Percentiles rank a stretch among this genome's conserved stretches.
Evolutionary conservation across 2,888 invertebrate genomes (phyloP).

Genomic region (Cryptus viduatorius): DNA sequence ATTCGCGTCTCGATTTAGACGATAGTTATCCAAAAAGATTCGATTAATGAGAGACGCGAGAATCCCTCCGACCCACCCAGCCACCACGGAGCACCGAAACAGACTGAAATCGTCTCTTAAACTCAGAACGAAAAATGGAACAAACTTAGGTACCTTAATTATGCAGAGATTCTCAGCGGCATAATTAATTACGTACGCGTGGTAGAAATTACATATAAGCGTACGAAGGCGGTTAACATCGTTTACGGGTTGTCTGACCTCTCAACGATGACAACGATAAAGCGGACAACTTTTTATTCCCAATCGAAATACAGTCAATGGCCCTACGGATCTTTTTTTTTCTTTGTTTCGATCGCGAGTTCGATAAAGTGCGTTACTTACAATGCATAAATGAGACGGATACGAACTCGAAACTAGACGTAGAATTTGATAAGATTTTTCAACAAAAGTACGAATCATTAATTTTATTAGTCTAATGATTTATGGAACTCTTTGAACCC

Average conservation of each 20-base stretch:
- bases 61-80: slow-evolving; percentile 76
- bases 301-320: not conserved
- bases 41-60: not conserved
- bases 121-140: slow-evolving; percentile 53
- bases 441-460: too few species aligned
- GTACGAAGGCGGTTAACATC: not conserved
- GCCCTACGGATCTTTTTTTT: not conserved
- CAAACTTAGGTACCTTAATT: slow-evolving; percentile 71
- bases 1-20: not conserved
- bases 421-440: too few species aligned
- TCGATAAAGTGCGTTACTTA: too few species aligned
- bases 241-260: not conserved
- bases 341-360: not conserved
- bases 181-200: slow-evolving; percentile 49
- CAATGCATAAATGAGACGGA: too few species aligned
- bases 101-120: slow-evolving; percentile 73
- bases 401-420: too few species aligned
- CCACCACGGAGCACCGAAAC: slow-evolving; percentile 72
- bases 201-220: slow-evolving; percentile 15
- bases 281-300: not conserved
- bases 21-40: not conserved
- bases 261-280: not conserved
- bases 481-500: too few species aligned
- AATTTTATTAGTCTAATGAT: too few species aligned
- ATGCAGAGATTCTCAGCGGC: slow-evolving; percentile 21